Evolutionary conservation across 2,113 vertebrate genomes (phyloP).

Genomic region (Pongo pygmaeus): DNA sequence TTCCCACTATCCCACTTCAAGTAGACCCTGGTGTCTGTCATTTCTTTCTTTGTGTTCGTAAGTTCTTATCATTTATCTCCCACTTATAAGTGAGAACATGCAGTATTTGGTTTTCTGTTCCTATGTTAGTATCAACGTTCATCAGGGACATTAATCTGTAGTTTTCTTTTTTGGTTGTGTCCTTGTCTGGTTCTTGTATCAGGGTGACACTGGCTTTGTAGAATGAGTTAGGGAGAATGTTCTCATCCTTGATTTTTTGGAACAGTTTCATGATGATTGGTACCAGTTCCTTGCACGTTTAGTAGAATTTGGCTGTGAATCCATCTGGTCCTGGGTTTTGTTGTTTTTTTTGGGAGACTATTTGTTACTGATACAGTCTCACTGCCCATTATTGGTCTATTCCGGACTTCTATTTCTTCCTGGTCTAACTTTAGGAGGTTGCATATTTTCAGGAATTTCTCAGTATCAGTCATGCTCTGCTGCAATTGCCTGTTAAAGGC

Average conservation of each 20-base stretch:
- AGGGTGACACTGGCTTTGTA: neutral
- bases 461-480: neutral
- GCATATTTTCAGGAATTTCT: no score
- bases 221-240: neutral
- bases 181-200: neutral
- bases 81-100: no score
- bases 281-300: neutral
- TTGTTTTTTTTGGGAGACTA: neutral
- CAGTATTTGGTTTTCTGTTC: no score
- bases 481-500: no score
- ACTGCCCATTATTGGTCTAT: no score
- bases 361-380: neutral
- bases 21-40: no score
- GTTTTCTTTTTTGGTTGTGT: neutral
- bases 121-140: neutral
- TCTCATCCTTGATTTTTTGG: neutral
- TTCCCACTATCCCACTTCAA: no score
- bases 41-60: no score
- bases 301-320: neutral
- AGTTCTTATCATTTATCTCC: no score
- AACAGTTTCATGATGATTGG: neutral
- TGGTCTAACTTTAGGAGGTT: no score
- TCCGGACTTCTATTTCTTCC: neutral
- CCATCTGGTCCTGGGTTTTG: neutral
- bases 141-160: neutral